A percentile compares a stretch with the other conserved stretches of the same genome.
phyloP scores from a whole-genome alignment of 2,797 vertebrate genomes.

The Pogonophryne albipinna region DNA sequence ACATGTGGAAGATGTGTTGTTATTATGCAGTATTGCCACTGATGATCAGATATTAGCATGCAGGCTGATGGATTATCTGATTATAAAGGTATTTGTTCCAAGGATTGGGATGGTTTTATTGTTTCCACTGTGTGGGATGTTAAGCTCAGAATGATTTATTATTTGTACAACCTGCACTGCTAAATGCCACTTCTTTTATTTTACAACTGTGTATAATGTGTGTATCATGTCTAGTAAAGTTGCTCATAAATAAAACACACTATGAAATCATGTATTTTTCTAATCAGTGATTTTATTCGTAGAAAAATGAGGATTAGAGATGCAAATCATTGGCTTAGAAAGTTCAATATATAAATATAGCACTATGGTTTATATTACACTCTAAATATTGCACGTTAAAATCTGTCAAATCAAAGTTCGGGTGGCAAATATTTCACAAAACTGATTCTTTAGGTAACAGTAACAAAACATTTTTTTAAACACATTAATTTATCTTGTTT shows the following conservation, averaged over 20 bases:
- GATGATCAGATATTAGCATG: neutral
- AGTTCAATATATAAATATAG: neutral
- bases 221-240: conserved; percentile 37
- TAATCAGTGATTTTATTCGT: conserved; percentile 54
- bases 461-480: too few species aligned
- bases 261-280: conserved; percentile 2
- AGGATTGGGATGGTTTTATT: conserved; percentile 31
- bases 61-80: neutral
- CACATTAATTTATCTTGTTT: too few species aligned
- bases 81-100: conserved; percentile 4
- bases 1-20: neutral
- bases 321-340: conserved; percentile 10
- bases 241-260: conserved; percentile 68
- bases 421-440: conserved; percentile 1
- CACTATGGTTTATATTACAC: too few species aligned
- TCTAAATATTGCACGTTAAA: conserved; percentile 29
- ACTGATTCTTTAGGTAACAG: neutral
- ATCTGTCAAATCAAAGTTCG: conserved; percentile 27
- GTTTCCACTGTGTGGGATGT: conserved; percentile 84
- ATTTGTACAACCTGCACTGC: conserved; percentile 54
- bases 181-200: conserved; percentile 50
- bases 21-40: neutral
- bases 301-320: conserved; percentile 5
- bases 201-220: conserved; percentile 44
- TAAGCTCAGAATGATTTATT: conserved; percentile 22